Evolutionary conservation across 2,113 vertebrate genomes (phyloP).

Genomic region (Aegithalos caudatus): DNA sequence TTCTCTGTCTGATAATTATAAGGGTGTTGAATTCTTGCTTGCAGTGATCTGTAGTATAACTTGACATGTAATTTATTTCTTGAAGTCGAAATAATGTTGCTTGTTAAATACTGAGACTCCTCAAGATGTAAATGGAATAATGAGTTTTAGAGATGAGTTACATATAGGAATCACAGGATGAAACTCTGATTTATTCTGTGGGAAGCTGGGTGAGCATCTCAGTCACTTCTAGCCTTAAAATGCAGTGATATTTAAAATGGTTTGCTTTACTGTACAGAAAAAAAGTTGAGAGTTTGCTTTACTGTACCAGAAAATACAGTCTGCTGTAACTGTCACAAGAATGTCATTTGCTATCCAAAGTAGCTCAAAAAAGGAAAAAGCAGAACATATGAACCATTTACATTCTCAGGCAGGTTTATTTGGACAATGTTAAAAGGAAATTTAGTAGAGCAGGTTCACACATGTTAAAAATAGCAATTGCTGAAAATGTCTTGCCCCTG

Average conservation of each 20-base stretch:
- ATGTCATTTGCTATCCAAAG: background rate
- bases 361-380: background rate
- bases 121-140: background rate
- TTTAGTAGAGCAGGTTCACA: background rate
- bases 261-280: background rate
- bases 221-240: background rate
- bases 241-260: background rate
- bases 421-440: background rate
- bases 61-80: background rate
- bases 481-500: background rate
- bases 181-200: background rate
- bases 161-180: background rate
- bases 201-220: background rate
- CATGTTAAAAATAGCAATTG: constrained; percentile 10
- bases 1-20: background rate
- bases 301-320: constrained; percentile 8
- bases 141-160: background rate
- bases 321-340: constrained; percentile 23
- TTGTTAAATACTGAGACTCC: background rate
- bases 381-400: background rate
- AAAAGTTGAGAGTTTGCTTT: background rate
- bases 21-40: background rate
- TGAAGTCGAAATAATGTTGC: background rate
- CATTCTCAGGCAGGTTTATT: background rate
- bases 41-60: background rate